Evolutionary conservation across 2,797 vertebrate species (phyloP).

Genomic region (Ibycter americanus): DNA sequence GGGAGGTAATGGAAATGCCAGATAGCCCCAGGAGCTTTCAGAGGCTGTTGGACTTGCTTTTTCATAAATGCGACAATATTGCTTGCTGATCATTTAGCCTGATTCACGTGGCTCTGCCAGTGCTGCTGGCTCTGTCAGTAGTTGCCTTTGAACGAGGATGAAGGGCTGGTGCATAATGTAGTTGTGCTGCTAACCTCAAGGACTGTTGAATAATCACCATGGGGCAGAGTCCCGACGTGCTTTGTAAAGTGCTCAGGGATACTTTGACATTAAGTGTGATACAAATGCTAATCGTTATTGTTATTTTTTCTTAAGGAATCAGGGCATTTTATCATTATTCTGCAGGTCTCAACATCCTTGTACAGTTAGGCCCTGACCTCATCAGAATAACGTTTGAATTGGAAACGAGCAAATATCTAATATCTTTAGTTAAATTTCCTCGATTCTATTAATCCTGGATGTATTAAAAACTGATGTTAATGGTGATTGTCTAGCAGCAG

Average conservation of each 20-base stretch:
- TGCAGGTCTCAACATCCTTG: neutral
- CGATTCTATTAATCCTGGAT: neutral
- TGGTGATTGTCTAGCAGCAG: neutral
- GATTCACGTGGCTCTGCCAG: neutral
- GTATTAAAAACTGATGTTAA: neutral
- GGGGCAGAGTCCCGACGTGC: neutral
- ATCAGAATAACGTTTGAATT: neutral
- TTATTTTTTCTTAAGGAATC: neutral
- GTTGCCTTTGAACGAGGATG: neutral
- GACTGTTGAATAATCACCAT: fast-evolving
- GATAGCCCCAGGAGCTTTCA: neutral
- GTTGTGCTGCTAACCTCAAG: neutral
- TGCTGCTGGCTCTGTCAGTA: fast-evolving
- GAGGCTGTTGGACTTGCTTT: neutral
- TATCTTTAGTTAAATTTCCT: neutral
- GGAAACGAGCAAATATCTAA: neutral
- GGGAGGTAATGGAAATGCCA: neutral
- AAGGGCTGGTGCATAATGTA: neutral
- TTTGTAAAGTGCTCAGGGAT: neutral
- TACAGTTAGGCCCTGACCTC: neutral
- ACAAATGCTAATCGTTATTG: neutral
- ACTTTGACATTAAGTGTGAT: neutral
- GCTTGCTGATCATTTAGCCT: neutral
- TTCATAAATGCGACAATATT: neutral
- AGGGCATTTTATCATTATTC: neutral